Evolutionary conservation across 1,140 invertebrate genomes (phyloP).

Genomic region (Akabosia matsudoensis): DNA sequence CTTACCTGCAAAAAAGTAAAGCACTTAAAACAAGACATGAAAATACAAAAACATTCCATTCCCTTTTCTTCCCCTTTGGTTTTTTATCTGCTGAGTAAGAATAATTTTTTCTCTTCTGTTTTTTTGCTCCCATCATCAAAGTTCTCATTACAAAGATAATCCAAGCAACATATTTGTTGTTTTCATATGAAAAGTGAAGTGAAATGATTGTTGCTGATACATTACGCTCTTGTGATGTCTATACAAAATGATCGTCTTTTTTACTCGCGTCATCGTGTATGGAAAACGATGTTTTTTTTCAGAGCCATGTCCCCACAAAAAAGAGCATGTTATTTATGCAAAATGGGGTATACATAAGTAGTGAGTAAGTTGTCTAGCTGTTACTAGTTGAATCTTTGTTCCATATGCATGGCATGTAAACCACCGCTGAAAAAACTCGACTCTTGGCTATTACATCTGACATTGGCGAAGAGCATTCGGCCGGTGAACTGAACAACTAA

Average conservation of each 20-base stretch:
- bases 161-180: too few species aligned
- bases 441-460: constrained; percentile 15
- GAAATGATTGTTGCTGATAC: too few species aligned
- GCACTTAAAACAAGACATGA: neutral
- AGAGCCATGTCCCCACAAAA: neutral
- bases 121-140: neutral
- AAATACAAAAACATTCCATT: neutral
- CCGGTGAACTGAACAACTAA: constrained; percentile 21
- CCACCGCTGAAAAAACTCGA: neutral
- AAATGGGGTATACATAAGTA: neutral
- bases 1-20: neutral
- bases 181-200: too few species aligned
- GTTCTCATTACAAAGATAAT: neutral
- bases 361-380: neutral
- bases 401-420: too few species aligned
- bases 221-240: too few species aligned
- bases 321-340: neutral
- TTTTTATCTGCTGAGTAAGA: neutral
- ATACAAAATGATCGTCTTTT: neutral
- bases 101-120: neutral
- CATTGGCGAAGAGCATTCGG: constrained; percentile 24
- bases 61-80: neutral
- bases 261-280: neutral
- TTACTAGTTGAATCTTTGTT: neutral
- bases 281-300: neutral